phyloP scores from a whole-genome alignment of 2,113 vertebrate species.

The Peucedramus taeniatus region DNA sequence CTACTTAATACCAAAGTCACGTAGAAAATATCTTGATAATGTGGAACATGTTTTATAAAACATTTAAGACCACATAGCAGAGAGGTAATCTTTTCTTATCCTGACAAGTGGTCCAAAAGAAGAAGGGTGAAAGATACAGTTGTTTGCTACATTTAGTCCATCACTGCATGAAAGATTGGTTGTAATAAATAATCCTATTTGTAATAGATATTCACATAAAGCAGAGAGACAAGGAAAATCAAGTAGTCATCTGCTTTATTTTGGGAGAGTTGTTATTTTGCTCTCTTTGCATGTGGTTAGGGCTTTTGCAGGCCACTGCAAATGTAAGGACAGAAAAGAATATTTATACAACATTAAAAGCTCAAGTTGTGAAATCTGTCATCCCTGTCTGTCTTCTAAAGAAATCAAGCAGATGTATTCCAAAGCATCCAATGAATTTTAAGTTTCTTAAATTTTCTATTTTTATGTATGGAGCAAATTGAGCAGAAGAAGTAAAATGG shows the following conservation, averaged over 20 bases:
- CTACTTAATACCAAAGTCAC: neutral
- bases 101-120: neutral
- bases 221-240: neutral
- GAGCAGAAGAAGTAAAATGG: neutral
- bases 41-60: neutral
- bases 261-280: neutral
- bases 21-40: neutral
- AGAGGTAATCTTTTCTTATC: neutral
- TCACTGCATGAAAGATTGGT: neutral
- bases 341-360: neutral
- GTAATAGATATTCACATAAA: neutral
- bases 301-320: neutral
- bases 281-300: neutral
- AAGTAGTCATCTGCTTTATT: neutral
- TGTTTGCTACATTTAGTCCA: neutral
- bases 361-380: neutral
- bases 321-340: neutral
- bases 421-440: neutral
- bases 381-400: neutral
- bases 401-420: neutral
- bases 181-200: neutral
- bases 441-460: neutral
- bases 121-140: neutral
- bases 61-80: neutral
- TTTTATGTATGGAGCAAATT: neutral